Percentiles rank a stretch among this genome's conserved stretches.
These are phyloP conservation scores for Oncorhynchus masou DNA, from an alignment of 2,113 vertebrate genomes.

Conservation along the genomic window DNA sequence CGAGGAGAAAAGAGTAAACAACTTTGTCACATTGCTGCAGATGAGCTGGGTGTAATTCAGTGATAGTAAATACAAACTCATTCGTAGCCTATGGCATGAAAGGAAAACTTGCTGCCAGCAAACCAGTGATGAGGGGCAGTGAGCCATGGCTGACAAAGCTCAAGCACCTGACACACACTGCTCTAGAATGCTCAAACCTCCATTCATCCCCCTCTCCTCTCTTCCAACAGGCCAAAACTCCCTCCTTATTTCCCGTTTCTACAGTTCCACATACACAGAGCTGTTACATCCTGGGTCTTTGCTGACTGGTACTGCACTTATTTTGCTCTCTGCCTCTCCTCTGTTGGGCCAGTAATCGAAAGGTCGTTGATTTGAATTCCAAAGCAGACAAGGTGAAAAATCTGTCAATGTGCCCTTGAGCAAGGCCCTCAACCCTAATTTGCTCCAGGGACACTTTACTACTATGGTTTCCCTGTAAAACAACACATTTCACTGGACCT, in stretches of 20 bases:
- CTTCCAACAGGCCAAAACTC: not conserved
- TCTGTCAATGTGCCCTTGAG: too few relatives aligned
- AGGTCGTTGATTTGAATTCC: too few relatives aligned
- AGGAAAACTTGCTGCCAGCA: conserved; percentile 10
- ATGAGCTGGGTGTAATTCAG: not conserved
- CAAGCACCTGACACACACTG: conserved; percentile 37
- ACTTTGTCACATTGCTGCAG: not conserved
- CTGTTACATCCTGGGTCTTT: not conserved
- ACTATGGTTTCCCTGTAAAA: too few relatives aligned
- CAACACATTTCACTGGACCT: too few relatives aligned
- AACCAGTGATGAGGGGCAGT: conserved; percentile 32
- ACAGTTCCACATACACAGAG: too few relatives aligned
- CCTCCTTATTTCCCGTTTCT: not conserved
- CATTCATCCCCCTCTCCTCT: not conserved
- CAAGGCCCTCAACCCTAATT: too few relatives aligned
- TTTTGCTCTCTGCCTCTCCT: not conserved
- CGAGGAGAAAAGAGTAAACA: not conserved
- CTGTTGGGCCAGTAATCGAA: not conserved
- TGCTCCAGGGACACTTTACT: too few relatives aligned
- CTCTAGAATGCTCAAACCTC: conserved; percentile 1
- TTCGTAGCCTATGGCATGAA: too few relatives aligned
- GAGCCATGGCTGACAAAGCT: conserved; percentile 64
- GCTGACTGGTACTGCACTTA: not conserved
- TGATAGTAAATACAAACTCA: not conserved
- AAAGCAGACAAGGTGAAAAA: too few relatives aligned